Base-by-base conservation (phyloP, 2,888 invertebrate genomes). In the Melanophora roralis region DNA sequence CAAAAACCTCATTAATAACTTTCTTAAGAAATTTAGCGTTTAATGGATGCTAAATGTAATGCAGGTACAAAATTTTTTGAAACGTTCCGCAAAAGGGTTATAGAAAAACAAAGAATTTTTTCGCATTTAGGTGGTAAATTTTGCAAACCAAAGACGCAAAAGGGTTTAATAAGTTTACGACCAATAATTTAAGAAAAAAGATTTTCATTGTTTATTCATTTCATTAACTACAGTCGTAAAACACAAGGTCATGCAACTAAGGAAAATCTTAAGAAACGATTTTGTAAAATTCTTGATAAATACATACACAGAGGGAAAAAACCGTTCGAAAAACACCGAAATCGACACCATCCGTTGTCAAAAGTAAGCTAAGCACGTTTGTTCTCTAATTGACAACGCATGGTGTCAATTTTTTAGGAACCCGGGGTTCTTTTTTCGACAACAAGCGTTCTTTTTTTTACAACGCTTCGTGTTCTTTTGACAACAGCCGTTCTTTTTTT, bases 121-220 rank as follows among this genome's bases (percentile, higher is more conserved):
- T 62, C 53, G 71, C 60, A 62, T 51, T 21, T 53, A 62, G 53
- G 51, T 71, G 71, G 60, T 51, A 62, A 71, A 62, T 40, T 19
- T 11, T 36, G 49, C 34, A 47, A 19, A 65, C 36, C 36, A 65
- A 16, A 27, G 6, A 14, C 12, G 8, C 7, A 36, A 27, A 65
- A 38, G 43, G 43, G 43, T 60, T 60, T 43, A 27, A 60, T 43
- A 43, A 11, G 38, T 19, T 23, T 38, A 21, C 11, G 21, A 57
- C 36, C 19, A 38, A 19, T 19, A 21, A 38, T 38, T 57, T 38
- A 38, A 21, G 21, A 57, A 38, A 57, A 19, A 27, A 7, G 19
- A 11, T 1, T 1, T 6, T 21, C 12, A 38, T 0, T 34, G 7
- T 57, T n/a, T n/a, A 32, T 57, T 59, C 23, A 43, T 60, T 43